phyloP scores from a whole-genome alignment of 2,888 invertebrate species.

The Nineta flava region DNA sequence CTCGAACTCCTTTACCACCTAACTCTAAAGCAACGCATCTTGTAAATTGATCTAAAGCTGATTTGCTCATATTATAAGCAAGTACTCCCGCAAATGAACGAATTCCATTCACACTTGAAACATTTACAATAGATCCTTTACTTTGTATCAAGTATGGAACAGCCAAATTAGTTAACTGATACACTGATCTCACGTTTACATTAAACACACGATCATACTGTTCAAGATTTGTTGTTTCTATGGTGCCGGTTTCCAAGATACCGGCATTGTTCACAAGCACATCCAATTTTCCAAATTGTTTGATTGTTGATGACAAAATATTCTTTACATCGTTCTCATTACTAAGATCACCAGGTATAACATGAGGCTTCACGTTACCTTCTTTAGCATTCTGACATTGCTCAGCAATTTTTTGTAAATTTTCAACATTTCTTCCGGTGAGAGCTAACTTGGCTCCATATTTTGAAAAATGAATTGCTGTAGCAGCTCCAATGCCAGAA shows the following conservation, averaged over 20 bases:
- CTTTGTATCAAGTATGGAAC: constrained; percentile 69
- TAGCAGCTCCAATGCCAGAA: constrained; percentile 72
- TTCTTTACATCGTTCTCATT: constrained; percentile 56
- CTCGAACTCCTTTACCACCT: constrained; percentile 66
- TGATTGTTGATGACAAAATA: constrained; percentile 54
- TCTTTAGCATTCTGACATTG: constrained; percentile 27
- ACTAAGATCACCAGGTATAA: constrained; percentile 53
- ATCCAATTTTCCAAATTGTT: constrained; percentile 61
- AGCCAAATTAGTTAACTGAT: constrained; percentile 71
- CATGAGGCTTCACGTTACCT: constrained; percentile 30
- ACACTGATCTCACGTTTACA: constrained; percentile 70
- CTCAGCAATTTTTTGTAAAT: constrained; percentile 43
- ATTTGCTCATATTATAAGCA: constrained; percentile 86
- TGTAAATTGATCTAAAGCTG: constrained; percentile 90
- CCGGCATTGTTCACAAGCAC: constrained; percentile 87
- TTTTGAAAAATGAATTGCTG: constrained; percentile 58
- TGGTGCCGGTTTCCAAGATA: constrained; percentile 60
- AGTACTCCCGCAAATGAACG: constrained; percentile 80
- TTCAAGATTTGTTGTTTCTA: constrained; percentile 70
- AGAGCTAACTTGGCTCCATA: constrained; percentile 57
- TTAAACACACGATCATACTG: constrained; percentile 85
- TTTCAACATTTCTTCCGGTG: constrained; percentile 53
- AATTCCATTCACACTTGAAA: constrained; percentile 87
- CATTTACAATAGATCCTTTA: constrained; percentile 87
- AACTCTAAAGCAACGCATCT: constrained; percentile 79